Evolutionary conservation across 2,797 vertebrate genomes (phyloP), one percentile per base, ranked within the genome.

Genomic region (Pampus argenteus): DNA sequence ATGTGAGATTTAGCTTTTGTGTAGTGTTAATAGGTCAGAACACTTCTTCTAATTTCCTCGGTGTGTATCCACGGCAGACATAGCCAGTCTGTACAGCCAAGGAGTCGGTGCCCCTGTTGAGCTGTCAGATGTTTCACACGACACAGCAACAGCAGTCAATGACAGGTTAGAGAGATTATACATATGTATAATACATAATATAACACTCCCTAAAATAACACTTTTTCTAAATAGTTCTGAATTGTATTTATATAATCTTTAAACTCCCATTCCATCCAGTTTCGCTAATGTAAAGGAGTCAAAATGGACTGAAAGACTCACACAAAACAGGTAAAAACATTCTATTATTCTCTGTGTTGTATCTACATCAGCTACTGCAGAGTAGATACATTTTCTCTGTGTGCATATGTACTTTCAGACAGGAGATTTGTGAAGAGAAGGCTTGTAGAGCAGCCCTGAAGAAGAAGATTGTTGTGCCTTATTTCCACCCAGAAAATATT

Each of bases 401-500:
- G 2, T 76, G 20, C 11, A 13, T 80, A 25, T 86, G 17, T 68
- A 2, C 42, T 47, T 47, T 50, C 87, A 98, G 97, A 78, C 85
- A 88, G 65, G 92, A 95, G 68, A 57, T 95, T 64, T 62, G 77
- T 38, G 89, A 95, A 69, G 94, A 89, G 59, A 86, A 91, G 68
- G 48, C 66, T 0, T 86, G 56, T 0, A 88, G 93, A 77, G 49
- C 14, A 6, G 93, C 94, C 60, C 83, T 97, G 52, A 94, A 71
- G 86, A 93, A 83, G 57, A 92, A 65, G 69, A 63, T 45, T 22
- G n/a, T 95, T 73, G 87, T 93, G 65, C 93, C 95, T 0, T 98
- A 95, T 86, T 97, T 97, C 88, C 82, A 87, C 71, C 94, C 93
- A 18, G 95, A 97, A 83, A 84, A 95, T n/a, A 6, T 89, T 76